Evolutionary conservation across 2,888 invertebrate genomes (phyloP).

Genomic region (Drepanosiphum platanoidis): DNA sequence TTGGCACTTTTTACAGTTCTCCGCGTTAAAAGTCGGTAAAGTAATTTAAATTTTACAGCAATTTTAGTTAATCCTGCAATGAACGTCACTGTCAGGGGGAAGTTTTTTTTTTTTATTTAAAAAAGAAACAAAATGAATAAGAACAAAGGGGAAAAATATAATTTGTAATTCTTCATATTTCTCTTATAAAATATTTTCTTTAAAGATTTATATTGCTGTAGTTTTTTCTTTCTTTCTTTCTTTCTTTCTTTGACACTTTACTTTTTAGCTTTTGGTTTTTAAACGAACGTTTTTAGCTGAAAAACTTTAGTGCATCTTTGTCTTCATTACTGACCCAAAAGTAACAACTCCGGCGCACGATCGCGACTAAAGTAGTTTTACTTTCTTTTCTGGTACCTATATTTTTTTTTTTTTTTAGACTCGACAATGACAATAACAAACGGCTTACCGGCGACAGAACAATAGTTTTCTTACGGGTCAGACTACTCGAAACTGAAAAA

Average conservation of each 20-base stretch:
- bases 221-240: not conserved
- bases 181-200: constrained; percentile 21
- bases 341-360: constrained; percentile 18
- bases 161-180: constrained; percentile 5
- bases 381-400: constrained; percentile 20
- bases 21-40: not conserved
- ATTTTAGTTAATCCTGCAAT: not conserved
- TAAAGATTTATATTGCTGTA: constrained; percentile 20
- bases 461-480: constrained; percentile 44
- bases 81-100: not conserved
- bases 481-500: constrained; percentile 18
- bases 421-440: constrained; percentile 56
- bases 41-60: not conserved
- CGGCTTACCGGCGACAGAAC: constrained; percentile 40
- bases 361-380: constrained; percentile 55
- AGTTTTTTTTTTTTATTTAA: not conserved
- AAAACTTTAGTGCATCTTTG: constrained; percentile 50
- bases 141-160: not conserved
- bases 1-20: not conserved
- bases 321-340: constrained; percentile 54
- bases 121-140: not conserved
- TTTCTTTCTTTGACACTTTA: not conserved
- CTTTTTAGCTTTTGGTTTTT: constrained; percentile 21
- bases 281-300: constrained; percentile 30
- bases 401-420: constrained; percentile 19